A percentile compares a stretch with the other conserved stretches of the same genome.
phyloP scores from a whole-genome alignment of 1,140 invertebrate species.

The Drosophila bifasciata region DNA sequence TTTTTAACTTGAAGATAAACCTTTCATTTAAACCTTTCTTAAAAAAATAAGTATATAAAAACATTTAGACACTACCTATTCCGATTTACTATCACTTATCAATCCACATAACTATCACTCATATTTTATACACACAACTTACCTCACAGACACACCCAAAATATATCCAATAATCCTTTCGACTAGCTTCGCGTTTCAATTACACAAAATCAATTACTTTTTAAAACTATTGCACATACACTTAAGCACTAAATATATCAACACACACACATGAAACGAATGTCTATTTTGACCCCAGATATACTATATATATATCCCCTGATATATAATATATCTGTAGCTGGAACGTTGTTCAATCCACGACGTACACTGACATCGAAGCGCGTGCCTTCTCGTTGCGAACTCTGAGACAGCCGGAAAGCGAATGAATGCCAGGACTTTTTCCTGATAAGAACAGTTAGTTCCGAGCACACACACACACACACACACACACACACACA shows the following conservation, averaged over 20 bases:
- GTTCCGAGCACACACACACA: too few relatives aligned
- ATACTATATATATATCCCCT: neutral
- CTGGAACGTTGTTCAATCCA: constrained; percentile 7
- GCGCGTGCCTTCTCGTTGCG: constrained; percentile 63
- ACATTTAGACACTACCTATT: too few relatives aligned
- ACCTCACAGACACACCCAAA: neutral
- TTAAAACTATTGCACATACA: constrained; percentile 33
- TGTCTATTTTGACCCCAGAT: neutral
- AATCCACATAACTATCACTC: too few relatives aligned
- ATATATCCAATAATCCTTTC: constrained; percentile 24
- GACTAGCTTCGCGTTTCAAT: constrained; percentile 7
- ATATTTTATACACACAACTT: neutral
- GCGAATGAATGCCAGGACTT: constrained; percentile 65
- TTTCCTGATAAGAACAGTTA: constrained; percentile 58
- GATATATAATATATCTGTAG: too few relatives aligned
- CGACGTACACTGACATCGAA: constrained; percentile 24
- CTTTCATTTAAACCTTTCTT: too few relatives aligned
- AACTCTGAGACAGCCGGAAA: constrained; percentile 48
- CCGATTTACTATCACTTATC: neutral
- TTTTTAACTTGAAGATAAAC: too few relatives aligned
- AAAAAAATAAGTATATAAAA: too few relatives aligned
- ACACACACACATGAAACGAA: constrained; percentile 1
- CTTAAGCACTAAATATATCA: constrained; percentile 1
- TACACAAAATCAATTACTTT: neutral
- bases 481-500: neutral